These are phyloP conservation scores for Corythornis vintsioides DNA, from an alignment of 2,113 vertebrate species.

Conservation along the genomic window DNA sequence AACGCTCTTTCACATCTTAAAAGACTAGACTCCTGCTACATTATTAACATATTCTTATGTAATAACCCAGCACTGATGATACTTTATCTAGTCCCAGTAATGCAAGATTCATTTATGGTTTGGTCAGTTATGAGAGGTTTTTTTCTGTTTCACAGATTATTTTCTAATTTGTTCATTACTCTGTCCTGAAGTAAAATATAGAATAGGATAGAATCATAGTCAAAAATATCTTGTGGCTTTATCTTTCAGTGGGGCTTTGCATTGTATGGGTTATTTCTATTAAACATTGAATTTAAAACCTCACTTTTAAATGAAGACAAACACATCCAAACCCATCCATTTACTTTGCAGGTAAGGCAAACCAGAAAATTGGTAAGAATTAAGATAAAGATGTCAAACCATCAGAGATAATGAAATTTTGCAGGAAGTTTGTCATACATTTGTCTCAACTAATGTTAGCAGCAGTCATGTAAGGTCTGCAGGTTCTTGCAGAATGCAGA, in stretches of 20 bases:
- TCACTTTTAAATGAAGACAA: neutral
- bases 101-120: neutral
- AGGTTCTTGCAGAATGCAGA: neutral
- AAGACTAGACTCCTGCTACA: conserved; percentile 60
- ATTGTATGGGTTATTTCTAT: neutral
- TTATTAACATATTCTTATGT: conserved; percentile 59
- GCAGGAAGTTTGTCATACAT: neutral
- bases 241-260: neutral
- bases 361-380: neutral
- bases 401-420: neutral
- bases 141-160: neutral
- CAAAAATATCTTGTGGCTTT: neutral
- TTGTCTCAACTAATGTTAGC: neutral
- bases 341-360: neutral
- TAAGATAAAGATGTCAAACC: neutral
- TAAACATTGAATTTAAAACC: neutral
- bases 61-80: conserved; percentile 21
- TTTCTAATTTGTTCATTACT: conserved; percentile 1
- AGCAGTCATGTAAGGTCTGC: neutral
- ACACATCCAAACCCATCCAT: neutral
- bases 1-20: conserved; percentile 62
- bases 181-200: neutral
- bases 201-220: neutral
- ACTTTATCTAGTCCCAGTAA: conserved; percentile 6
- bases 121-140: neutral